Evolutionary conservation across 2,888 invertebrate genomes (phyloP), one percentile per base, ranked within the genome.

Genomic region (Litoditis marina): DNA sequence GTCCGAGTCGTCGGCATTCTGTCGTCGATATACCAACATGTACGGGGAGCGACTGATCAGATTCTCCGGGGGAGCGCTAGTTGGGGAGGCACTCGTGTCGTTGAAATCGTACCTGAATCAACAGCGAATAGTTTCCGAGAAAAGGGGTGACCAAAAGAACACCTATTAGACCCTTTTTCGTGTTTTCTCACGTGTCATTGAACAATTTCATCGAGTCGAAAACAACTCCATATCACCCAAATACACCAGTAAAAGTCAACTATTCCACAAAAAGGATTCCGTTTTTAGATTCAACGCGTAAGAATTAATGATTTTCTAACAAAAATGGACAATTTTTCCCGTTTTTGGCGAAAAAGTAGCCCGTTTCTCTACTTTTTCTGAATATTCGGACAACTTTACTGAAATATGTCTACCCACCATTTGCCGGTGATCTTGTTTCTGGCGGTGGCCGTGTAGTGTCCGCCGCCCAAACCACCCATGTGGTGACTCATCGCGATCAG

Each of bases 61-160:
- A 6, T 65, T 64, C 27, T 78, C 76, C 2, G 39, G 34, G 4
- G 76, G 69, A 28, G 61, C 42, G 4, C 28, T 25, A 5, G 56
- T 52, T 4, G 52, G 7, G 11, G 34, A 56, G 0, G 69, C 71
- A 11, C 19, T 54, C 2, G 76, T 64, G 51, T 80, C 80, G 60
- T 80, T 80, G 72, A 79, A 80, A 30, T 80, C 76, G 56, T 72
- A 68, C 79, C 79, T 80, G 46, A 8, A 68, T n/a, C n/a, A n/a
- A n/a, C n/a, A n/a, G n/a, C n/a, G n/a, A n/a, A n/a, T n/a, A n/a
- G n/a, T n/a, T n/a, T n/a, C n/a, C n/a, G n/a, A n/a, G n/a, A n/a
- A n/a, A n/a, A n/a, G n/a, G n/a, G n/a, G n/a, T n/a, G n/a, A n/a
- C n/a, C n/a, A n/a, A n/a, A n/a, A n/a, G n/a, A n/a, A n/a, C n/a